Conservation (phyloP, 2,797 vertebrate genomes). For the Propithecus perrieri region DNA sequence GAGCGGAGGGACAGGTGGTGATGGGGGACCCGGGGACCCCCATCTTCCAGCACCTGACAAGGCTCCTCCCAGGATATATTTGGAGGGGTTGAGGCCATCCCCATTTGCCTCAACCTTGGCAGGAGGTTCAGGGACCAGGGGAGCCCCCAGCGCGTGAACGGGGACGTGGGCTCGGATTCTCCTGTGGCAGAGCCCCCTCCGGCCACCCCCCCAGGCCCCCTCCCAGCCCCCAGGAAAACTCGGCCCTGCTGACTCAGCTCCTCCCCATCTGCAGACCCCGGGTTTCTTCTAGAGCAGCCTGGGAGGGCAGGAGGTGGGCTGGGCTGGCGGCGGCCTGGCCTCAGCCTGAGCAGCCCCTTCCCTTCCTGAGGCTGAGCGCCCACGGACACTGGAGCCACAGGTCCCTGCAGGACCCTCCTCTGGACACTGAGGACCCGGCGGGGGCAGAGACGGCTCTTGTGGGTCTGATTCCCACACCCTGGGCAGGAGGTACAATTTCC, state of each 20-base stretch:
- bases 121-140: background rate
- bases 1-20: background rate
- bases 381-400: background rate
- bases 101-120: background rate
- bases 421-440: background rate
- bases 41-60: background rate
- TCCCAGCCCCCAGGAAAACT: background rate
- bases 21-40: background rate
- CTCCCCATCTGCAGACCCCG: background rate
- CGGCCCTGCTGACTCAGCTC: background rate
- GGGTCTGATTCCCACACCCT: rapidly evolving
- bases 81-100: background rate
- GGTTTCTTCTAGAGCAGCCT: background rate
- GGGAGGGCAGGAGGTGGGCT: background rate
- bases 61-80: background rate
- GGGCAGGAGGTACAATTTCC: background rate
- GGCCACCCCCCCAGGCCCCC: too few relatives aligned
- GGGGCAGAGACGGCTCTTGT: rapidly evolving
- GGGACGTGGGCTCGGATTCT: background rate
- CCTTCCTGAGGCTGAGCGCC: background rate
- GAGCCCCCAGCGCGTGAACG: too few relatives aligned
- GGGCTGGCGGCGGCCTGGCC: background rate
- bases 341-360: background rate
- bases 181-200: background rate
- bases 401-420: background rate